These are phyloP conservation scores for Tinea pellionella DNA, from an alignment of 2,888 invertebrate genomes.

Conservation along the genomic window DNA sequence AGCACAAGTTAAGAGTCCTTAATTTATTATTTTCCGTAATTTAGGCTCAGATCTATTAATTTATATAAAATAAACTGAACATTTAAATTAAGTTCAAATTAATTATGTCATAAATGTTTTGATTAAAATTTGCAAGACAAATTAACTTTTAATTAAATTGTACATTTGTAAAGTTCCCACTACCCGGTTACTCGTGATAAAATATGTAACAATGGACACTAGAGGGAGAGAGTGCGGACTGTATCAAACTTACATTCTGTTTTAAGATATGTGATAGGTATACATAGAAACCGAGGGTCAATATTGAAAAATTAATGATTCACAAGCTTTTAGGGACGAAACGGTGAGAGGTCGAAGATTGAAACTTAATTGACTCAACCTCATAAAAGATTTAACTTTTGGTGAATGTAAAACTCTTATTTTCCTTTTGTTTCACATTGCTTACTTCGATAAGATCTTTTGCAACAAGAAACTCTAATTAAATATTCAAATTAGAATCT, in stretches of 20 bases:
- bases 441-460: background rate
- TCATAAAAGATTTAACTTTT: constrained; percentile 12
- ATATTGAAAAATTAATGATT: constrained; percentile 13
- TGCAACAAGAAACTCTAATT: background rate
- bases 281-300: constrained; percentile 6
- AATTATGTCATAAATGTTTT: constrained; percentile 1
- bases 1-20: too few species aligned
- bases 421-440: constrained; percentile 2
- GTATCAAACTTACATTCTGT: background rate
- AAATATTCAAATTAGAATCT: background rate
- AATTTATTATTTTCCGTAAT: background rate
- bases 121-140: background rate
- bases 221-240: background rate
- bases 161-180: background rate
- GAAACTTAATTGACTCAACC: constrained; percentile 10
- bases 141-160: background rate
- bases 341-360: constrained; percentile 11
- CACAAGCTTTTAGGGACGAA: constrained; percentile 8
- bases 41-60: background rate
- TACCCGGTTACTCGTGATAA: background rate
- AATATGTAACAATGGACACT: background rate
- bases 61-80: background rate
- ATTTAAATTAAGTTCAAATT: background rate
- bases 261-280: background rate
- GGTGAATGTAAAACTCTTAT: constrained; percentile 1